phyloP scores from a whole-genome alignment of 2,113 vertebrate species.

The Perccottus glenii region DNA sequence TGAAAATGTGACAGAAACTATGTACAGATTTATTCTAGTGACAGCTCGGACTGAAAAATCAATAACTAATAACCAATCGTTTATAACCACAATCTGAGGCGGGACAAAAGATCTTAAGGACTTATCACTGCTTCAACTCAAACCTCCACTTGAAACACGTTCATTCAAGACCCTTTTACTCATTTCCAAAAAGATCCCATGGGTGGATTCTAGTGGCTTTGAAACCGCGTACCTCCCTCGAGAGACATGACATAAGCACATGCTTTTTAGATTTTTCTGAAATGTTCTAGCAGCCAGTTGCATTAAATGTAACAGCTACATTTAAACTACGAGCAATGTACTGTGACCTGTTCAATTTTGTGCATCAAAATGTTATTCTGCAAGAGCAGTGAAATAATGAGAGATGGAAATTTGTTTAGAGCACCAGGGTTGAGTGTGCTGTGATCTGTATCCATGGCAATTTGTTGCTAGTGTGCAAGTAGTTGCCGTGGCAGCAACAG shows the following conservation, averaged over 20 bases:
- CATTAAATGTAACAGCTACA: not conserved
- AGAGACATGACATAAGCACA: conserved; percentile 30
- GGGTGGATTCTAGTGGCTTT: conserved; percentile 20
- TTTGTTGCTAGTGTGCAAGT: conserved; percentile 25
- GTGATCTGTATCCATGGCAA: conserved; percentile 54
- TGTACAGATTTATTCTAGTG: conserved; percentile 12
- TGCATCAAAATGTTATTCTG: conserved; percentile 1
- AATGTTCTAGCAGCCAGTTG: conserved; percentile 6
- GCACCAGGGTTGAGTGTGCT: conserved; percentile 7
- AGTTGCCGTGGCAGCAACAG: conserved; percentile 48
- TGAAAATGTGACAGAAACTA: conserved; percentile 18
- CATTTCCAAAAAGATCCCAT: conserved; percentile 32
- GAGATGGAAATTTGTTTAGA: conserved; percentile 4
- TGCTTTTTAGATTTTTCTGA: conserved; percentile 11
- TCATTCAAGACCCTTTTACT: conserved; percentile 30
- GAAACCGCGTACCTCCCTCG: conserved; percentile 10
- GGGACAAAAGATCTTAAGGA: not conserved
- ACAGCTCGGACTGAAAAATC: conserved; percentile 8
- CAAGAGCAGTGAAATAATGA: not conserved
- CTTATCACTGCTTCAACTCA: conserved; percentile 1
- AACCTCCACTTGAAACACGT: conserved; percentile 7
- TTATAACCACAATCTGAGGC: not conserved
- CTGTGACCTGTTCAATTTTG: not conserved
- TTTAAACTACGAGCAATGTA: not conserved
- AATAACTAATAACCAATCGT: conserved; percentile 5